Evolutionary conservation across 2,888 invertebrate species (phyloP).

Genomic region (Drosophila longiperda): DNA sequence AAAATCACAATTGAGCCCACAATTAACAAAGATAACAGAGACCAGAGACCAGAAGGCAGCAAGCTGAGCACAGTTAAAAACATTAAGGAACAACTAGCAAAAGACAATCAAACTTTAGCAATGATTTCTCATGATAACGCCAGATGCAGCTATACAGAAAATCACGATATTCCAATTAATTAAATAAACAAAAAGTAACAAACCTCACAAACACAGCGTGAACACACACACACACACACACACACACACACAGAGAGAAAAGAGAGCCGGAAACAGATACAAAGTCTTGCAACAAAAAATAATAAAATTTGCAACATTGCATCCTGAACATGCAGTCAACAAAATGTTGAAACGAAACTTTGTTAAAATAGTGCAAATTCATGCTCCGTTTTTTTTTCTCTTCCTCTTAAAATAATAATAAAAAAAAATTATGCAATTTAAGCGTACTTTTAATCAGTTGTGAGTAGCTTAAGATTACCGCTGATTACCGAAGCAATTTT

Average conservation of each 20-base stretch:
- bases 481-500: not conserved
- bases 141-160: slow-evolving; percentile 42
- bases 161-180: slow-evolving; percentile 68
- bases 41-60: slow-evolving; percentile 4
- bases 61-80: not conserved
- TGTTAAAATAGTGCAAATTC: slow-evolving; percentile 8
- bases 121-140: slow-evolving; percentile 63
- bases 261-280: slow-evolving; percentile 7
- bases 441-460: not conserved
- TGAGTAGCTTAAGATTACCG: not conserved
- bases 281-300: slow-evolving; percentile 2
- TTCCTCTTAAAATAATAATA: not conserved
- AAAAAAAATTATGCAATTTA: not conserved
- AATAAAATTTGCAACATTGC: slow-evolving; percentile 7
- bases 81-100: slow-evolving; percentile 48
- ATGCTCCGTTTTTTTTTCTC: not conserved
- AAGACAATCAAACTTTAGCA: slow-evolving; percentile 73
- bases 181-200: slow-evolving; percentile 47
- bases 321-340: not conserved
- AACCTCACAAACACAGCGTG: not conserved
- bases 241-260: slow-evolving; percentile 2
- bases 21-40: slow-evolving; percentile 71
- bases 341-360: slow-evolving; percentile 3
- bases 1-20: slow-evolving; percentile 71
- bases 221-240: not conserved